A percentile compares a stretch with the other conserved stretches of the same genome.
phyloP scores from a whole-genome alignment of 2,113 vertebrate species.

The Dissostichus mawsoni region DNA sequence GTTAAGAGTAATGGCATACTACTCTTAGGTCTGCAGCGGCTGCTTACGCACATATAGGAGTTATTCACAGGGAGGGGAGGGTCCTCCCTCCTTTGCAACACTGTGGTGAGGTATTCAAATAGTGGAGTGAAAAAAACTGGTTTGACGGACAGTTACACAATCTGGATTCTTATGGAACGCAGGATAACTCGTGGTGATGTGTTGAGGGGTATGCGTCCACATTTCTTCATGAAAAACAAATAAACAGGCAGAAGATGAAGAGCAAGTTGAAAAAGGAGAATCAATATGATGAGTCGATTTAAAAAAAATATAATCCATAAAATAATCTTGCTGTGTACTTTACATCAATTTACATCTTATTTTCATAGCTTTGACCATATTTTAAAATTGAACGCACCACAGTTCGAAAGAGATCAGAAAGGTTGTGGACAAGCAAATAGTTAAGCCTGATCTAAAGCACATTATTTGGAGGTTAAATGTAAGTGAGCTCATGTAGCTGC shows the following conservation, averaged over 20 bases:
- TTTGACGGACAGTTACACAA: slow-evolving; percentile 75
- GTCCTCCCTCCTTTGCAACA: slow-evolving; percentile 54
- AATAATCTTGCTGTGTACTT: not conserved
- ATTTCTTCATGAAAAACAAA: not conserved
- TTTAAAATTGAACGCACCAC: not conserved
- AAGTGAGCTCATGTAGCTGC: not conserved
- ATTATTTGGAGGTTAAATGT: not conserved
- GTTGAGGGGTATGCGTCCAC: slow-evolving; percentile 21
- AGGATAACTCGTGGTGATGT: slow-evolving; percentile 39
- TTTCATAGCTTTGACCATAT: not conserved
- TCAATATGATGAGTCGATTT: not conserved
- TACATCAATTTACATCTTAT: not conserved
- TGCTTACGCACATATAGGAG: slow-evolving; percentile 72
- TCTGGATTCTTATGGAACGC: slow-evolving; percentile 58
- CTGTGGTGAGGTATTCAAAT: slow-evolving; percentile 69
- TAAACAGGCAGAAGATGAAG: not conserved
- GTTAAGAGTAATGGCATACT: slow-evolving; percentile 78
- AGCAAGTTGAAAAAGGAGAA: not conserved
- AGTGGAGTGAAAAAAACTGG: slow-evolving; percentile 65
- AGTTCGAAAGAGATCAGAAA: not conserved
- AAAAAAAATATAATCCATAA: not conserved
- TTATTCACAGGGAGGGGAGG: slow-evolving; percentile 76
- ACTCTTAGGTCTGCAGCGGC: slow-evolving; percentile 51
- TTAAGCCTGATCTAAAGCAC: not conserved
- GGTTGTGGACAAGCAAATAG: not conserved